Base-by-base conservation (phyloP, 2,797 vertebrate genomes). In the Lutjanus campechanus region DNA sequence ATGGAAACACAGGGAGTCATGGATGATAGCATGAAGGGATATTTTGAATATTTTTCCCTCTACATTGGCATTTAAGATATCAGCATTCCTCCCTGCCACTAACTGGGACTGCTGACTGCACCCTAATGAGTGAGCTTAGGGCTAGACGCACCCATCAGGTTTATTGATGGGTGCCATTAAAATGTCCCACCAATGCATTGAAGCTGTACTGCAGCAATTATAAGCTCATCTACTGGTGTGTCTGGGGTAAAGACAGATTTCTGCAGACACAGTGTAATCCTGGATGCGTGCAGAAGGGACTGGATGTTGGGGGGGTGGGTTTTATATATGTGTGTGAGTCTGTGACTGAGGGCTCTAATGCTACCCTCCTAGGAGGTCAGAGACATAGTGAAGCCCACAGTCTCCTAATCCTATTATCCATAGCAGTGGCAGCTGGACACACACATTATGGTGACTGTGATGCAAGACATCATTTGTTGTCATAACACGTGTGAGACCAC, bases 401-500 rank as follows among this genome's bases (percentile, higher is more conserved):
- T 79, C 70, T 76, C 66, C 70, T 90, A 92, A 94, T 91, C 90
- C 77, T 90, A 92, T 93, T 91, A 90, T 81, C 82, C 54, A 65
- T 54, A 20, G 81, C 73, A 64, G 64, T 25, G 80, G 81, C 87
- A 89, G 89, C 88, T 91, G 90, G 63, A 87, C 77, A 68, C 81
- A 77, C 49, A 69, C 60, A 75, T 58, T 69, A 44, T 10, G 54
- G 20, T 19, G 70, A 69, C 67, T 6, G 50, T 66, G 73, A 73
- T 64, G 64, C 56, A 65, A 72, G 51, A 76, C 73, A 64, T 70
- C 50, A 25, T 10, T 3, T 60, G 58, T 61, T 20, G 41, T 68
- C 68, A 69, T 46, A 63, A 83, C 85, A 76, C 46, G 1, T 20
- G 72, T 20, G 77, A 73, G 64, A 51, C 41, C 13, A 3, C 7